Conservation (phyloP, 2,888 invertebrate species). For the Euproctis similis region DNA sequence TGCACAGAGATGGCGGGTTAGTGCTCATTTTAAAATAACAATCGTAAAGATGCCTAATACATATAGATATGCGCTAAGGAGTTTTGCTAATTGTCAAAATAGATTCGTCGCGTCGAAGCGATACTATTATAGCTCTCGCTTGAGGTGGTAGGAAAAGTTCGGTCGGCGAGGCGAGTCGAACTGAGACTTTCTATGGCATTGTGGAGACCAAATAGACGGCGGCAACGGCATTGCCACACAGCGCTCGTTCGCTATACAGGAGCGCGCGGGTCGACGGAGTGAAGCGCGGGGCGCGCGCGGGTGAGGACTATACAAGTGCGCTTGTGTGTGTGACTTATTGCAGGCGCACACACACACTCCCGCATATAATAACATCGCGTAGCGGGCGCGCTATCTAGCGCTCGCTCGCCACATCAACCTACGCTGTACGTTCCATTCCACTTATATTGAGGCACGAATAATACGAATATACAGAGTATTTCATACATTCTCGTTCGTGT, state of each 20-base stretch:
- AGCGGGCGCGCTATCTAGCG: constrained; percentile 62
- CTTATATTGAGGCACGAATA: no score
- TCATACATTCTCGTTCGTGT: no score
- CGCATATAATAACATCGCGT: constrained; percentile 56
- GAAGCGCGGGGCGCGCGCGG: constrained; percentile 23
- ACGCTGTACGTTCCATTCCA: constrained; percentile 43
- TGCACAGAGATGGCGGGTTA: constrained; percentile 43
- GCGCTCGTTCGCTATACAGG: constrained; percentile 48
- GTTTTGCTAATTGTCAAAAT: constrained; percentile 32
- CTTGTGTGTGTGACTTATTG: constrained; percentile 32
- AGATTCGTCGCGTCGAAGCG: constrained; percentile 25
- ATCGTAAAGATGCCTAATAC: constrained; percentile 49
- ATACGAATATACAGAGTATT: no score
- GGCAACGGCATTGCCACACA: constrained; percentile 70
- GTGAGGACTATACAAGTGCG: constrained; percentile 21
- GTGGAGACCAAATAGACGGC: constrained; percentile 68
- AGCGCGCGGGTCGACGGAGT: constrained; percentile 30
- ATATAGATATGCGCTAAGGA: constrained; percentile 18
- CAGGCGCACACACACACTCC: constrained; percentile 50
- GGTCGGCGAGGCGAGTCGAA: constrained; percentile 63
- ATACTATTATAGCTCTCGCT: constrained; percentile 49
- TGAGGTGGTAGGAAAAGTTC: constrained; percentile 68
- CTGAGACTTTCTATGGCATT: constrained; percentile 74
- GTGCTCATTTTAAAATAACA: constrained; percentile 62
- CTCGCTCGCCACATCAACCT: constrained; percentile 63